A percentile compares a stretch with the other conserved stretches of the same genome.
phyloP scores from a whole-genome alignment of 2,888 invertebrate species.

The Girardia tigrina region DNA sequence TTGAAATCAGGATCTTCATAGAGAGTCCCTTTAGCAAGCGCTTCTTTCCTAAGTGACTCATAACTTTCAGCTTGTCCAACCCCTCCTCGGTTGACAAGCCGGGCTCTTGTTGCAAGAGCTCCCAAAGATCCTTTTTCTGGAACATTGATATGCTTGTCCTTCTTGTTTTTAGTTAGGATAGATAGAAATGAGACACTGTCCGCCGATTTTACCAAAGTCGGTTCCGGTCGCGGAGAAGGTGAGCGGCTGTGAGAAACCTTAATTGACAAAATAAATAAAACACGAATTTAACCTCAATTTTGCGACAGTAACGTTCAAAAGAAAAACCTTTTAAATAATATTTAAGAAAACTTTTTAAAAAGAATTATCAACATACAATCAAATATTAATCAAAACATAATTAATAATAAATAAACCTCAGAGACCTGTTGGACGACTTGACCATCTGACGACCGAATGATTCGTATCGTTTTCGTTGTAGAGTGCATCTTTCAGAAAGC shows the following conservation, averaged over 20 bases:
- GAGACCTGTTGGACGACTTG: background rate
- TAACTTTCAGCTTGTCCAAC: background rate
- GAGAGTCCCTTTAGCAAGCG: conserved; percentile 60
- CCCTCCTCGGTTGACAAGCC: conserved; percentile 11
- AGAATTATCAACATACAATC: no score
- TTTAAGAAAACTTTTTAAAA: no score
- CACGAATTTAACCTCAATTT: no score
- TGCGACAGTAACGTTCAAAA: no score
- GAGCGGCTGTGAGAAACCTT: background rate
- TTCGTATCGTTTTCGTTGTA: background rate
- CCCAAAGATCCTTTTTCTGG: conserved; percentile 14
- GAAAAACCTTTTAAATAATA: no score
- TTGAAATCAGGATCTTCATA: conserved; percentile 80
- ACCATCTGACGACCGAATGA: background rate
- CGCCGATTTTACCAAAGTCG: background rate
- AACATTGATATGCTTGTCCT: background rate
- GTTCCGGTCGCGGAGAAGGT: background rate
- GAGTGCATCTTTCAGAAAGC: background rate
- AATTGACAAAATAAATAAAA: no score
- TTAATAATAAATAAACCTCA: background rate
- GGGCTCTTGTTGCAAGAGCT: background rate
- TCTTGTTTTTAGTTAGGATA: background rate
- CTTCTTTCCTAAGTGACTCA: conserved; percentile 57
- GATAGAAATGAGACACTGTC: background rate
- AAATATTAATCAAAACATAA: no score